Evolutionary conservation across 1,140 invertebrate species (phyloP), one percentile per base, ranked within the genome.

Genomic region (Ceratina calcarata): DNA sequence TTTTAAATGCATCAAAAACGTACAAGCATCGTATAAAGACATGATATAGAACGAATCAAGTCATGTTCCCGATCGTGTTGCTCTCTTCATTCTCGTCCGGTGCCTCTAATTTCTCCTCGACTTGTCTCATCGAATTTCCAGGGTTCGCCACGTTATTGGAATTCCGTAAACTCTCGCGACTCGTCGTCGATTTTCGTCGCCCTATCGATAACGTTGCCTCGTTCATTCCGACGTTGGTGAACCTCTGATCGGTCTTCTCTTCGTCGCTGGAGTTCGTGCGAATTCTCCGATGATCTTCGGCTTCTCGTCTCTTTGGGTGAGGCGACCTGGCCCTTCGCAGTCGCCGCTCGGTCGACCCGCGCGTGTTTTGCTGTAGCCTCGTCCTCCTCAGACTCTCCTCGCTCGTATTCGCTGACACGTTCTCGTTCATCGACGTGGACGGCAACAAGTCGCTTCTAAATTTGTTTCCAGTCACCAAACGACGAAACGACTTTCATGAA

Each of bases 121-220:
- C 65, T 18, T 57, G 78, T 10, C 62, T 45, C 37, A n/a, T 20
- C 2, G 60, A 32, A 74, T 61, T 74, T 22, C 3, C 45, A 3
- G 20, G 32, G 10, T 45, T 45, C 37, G 37, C 8, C 6, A 45
- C 6, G 37, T 45, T 45, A 24, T 64, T 22, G 55, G 15, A 7
- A 20, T 58, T 51, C 37, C 12, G 64, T 0, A 12, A 24, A 4
- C 13, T 22, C 7, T 65, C 51, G 15, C 16, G 51, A 8, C 51
- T 70, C 12, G 66, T 72, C 15, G 27, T 32, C 15, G 82, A 80
- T 20, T 76, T 84, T 45, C 49, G 72, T 24, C 67, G 68, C 18
- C 67, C 62, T 15, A 37, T 51, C n/a, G 37, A 16, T 6, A 45
- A 45, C 13, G 49, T 12, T 13, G 18, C 60, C 20, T 77, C 51